These are phyloP conservation scores for Hydrolagus affinis DNA, from an alignment of 2,113 vertebrate species.

Conservation along the genomic window DNA sequence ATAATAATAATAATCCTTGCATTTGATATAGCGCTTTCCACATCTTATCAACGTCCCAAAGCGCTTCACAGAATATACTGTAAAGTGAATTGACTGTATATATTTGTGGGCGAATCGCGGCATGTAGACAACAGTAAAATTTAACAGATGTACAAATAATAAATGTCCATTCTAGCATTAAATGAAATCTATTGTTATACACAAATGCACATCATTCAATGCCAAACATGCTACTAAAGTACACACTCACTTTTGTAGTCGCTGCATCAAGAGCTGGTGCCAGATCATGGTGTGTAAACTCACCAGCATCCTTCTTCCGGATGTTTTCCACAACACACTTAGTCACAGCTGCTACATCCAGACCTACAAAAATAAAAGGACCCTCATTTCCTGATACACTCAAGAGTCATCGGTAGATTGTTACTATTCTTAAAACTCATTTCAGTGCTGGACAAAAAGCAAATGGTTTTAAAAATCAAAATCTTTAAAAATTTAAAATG, in stretches of 20 bases:
- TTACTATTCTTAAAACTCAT: background rate
- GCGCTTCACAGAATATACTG: too few relatives aligned
- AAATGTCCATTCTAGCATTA: background rate
- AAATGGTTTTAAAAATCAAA: too few relatives aligned
- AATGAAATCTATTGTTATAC: background rate
- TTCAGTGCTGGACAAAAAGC: background rate
- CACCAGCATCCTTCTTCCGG: slow-evolving; percentile 65
- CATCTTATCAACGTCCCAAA: too few relatives aligned
- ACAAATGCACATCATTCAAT: background rate
- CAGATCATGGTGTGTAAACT: slow-evolving; percentile 71
- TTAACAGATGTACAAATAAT: background rate
- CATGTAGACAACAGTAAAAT: too few relatives aligned
- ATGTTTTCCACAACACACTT: slow-evolving; percentile 84
- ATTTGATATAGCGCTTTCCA: too few relatives aligned
- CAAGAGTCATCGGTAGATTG: background rate
- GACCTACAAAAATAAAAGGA: slow-evolving; percentile 47
- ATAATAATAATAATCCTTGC: too few relatives aligned
- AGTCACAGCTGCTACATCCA: slow-evolving; percentile 74
- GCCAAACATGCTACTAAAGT: background rate
- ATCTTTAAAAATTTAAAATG: too few relatives aligned
- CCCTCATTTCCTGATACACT: background rate
- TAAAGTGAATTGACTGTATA: too few relatives aligned
- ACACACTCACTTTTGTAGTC: slow-evolving; percentile 59
- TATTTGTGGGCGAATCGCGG: too few relatives aligned
- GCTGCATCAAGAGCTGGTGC: slow-evolving; percentile 56